Base-by-base conservation (phyloP, 2,113 vertebrate species). In the Ictidomys tridecemlineatus region DNA sequence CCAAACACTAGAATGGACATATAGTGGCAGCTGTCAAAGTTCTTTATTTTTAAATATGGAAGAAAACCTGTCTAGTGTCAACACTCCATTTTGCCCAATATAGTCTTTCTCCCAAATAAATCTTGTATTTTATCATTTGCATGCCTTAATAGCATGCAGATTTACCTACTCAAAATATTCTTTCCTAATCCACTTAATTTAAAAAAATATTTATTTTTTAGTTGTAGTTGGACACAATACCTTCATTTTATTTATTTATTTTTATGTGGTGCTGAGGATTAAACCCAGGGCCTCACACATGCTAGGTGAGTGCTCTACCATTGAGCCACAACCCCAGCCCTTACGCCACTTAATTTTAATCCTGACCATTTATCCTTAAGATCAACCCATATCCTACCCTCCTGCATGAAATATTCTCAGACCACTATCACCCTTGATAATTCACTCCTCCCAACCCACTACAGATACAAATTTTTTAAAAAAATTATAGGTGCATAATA, bases 291-390 rank as follows among this genome's bases (percentile, higher is more conserved):
- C 8, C 45, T 45, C 45, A 45, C 45, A 45, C 8, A 45, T 45
- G 45, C 45, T 45, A 45, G 45, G 45, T 45, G 45, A 45, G 45
- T 45, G 45, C 45, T 45, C 45, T 45, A 45, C 45, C 7, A 7
- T 7, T 45, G 45, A 45, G 45, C 45, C 45, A 45, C 45, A 45
- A 45, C 45, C 45, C 8, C 8, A 45, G 45, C 45, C 45, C 45
- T 8, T 45, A 45, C 8, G 8, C 32, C 61, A 78, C 30, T 76
- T 90, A 76, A 76, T 82, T 87, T 91, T 42, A 93, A 48, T 76
- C 30, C n/a, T 70, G 61, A 74, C 30, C 69, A 83, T 78, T 97
- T 87, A 87, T 37, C 61, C 53, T 95, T 91, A 39, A 95, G 63
- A 91, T 30, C 51, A 93, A 84, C 8, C 93, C 77, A 73, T 88